A percentile compares a stretch with the other conserved stretches of the same genome.
Evolutionary conservation across 2,113 vertebrate species (phyloP).

Genomic region (Acinonyx jubatus): DNA sequence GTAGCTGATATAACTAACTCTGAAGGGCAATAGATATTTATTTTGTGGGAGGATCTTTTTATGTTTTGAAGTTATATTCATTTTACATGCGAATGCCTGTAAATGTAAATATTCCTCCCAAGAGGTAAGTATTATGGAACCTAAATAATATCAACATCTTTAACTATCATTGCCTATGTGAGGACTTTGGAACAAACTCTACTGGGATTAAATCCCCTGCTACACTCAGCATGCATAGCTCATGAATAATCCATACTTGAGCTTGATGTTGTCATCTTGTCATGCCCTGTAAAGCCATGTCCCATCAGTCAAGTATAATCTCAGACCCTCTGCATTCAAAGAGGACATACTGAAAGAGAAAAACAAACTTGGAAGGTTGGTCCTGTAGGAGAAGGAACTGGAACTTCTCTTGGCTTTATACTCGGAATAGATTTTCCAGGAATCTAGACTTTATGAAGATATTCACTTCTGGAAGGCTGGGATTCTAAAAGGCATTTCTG

Average conservation of each 20-base stretch:
- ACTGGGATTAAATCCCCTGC: not conserved
- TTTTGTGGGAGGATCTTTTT: not conserved
- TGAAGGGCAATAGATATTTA: not conserved
- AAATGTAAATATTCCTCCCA: not conserved
- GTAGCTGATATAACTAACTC: not conserved
- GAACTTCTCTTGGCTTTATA: not conserved
- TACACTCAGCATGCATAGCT: not conserved
- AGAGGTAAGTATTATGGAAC: not conserved
- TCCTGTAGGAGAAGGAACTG: not conserved
- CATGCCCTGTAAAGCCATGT: not conserved
- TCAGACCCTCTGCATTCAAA: not conserved
- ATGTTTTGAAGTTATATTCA: constrained; percentile 4
- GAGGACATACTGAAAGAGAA: not conserved
- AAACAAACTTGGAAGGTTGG: not conserved
- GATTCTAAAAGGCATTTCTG: not conserved
- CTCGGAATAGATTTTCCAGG: not conserved
- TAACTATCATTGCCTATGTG: not conserved
- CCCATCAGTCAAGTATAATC: not conserved
- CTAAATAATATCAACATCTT: not conserved
- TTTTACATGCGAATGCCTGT: not conserved
- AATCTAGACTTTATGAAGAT: not conserved
- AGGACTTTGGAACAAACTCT: not conserved
- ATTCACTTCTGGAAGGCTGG: not conserved
- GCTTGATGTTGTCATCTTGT: not conserved
- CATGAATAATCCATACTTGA: not conserved